Evolutionary conservation across 2,888 invertebrate genomes (phyloP), one percentile per base, ranked within the genome.

Genomic region (Yponomeuta malinellus): DNA sequence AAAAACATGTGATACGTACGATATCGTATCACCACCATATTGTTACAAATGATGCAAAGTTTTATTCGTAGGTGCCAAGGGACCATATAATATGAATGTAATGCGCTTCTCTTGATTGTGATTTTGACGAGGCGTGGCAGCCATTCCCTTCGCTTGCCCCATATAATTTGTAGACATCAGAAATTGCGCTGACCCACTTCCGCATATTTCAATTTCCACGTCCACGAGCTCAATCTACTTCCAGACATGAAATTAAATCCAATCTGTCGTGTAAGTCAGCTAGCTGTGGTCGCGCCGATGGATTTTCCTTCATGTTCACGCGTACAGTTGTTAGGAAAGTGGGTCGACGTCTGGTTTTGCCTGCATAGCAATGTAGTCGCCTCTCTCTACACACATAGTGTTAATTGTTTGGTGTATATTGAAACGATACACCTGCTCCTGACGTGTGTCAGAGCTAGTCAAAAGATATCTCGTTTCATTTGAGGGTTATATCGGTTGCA

Each of bases 291-390:
- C 76, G 77, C 80, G 78, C 63, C 43, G 82, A 78, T 83, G 79
- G 84, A 84, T 89, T 87, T 88, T 85, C 85, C 83, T 86, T 87
- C 81, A 82, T 83, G 81, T 84, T 79, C 78, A 80, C 52, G 52
- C 52, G 52, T 59, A 59, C 12, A 81, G 78, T 83, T 83, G 81
- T 59, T 59, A 84, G 80, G 86, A 89, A 89, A 89, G 88, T 88
- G 79, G 87, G 88, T 85, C 87, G 80, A 66, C 77, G 84, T 86
- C 84, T 85, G 82, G 83, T 86, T 86, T 82, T 79, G 78, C 79
- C 80, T 74, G 76, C 77, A 74, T 75, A 76, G 59, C 69, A 31
- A 15, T 37, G 52, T 59, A 4, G 65, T 10, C 15, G 29, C 33
- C 65, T 48, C 33, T 15, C 68, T 43, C 71, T 72, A 72, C 10